These are phyloP conservation scores for Hippocampus kuda DNA, from an alignment of 2,797 vertebrate genomes.

Conservation along the genomic window DNA sequence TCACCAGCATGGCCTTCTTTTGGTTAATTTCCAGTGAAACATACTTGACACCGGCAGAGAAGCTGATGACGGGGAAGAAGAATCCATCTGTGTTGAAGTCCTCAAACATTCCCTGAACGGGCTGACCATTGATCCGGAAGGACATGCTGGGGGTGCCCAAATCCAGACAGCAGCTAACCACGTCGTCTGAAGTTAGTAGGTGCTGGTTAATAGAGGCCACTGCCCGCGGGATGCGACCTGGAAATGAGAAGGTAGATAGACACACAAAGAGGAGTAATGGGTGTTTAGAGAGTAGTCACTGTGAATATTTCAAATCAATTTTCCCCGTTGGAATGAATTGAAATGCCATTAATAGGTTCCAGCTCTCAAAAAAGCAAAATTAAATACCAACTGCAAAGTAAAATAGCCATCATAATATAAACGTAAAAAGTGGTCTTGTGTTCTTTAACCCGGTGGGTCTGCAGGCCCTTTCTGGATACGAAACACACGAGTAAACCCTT, in stretches of 20 bases:
- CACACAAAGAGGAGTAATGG: no score
- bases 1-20: neutral
- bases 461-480: no score
- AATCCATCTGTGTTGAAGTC: slow-evolving; percentile 93
- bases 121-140: slow-evolving; percentile 97
- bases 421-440: no score
- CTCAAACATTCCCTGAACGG: slow-evolving; percentile 99
- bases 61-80: slow-evolving; percentile 96
- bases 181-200: slow-evolving; percentile 88
- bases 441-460: no score
- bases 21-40: slow-evolving; percentile 27
- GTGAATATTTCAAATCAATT: no score
- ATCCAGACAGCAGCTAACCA: slow-evolving; percentile 97
- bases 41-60: slow-evolving; percentile 98
- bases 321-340: no score
- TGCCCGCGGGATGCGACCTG: slow-evolving; percentile 86
- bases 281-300: no score
- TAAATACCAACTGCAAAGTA: no score
- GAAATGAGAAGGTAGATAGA: slow-evolving; percentile 8
- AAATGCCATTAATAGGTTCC: no score
- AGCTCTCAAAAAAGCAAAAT: no score
- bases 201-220: slow-evolving; percentile 97
- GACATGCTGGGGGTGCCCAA: slow-evolving; percentile 95
- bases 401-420: no score
- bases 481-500: no score